phyloP scores from a whole-genome alignment of 2,113 vertebrate genomes.

The Toxotes jaculatrix region DNA sequence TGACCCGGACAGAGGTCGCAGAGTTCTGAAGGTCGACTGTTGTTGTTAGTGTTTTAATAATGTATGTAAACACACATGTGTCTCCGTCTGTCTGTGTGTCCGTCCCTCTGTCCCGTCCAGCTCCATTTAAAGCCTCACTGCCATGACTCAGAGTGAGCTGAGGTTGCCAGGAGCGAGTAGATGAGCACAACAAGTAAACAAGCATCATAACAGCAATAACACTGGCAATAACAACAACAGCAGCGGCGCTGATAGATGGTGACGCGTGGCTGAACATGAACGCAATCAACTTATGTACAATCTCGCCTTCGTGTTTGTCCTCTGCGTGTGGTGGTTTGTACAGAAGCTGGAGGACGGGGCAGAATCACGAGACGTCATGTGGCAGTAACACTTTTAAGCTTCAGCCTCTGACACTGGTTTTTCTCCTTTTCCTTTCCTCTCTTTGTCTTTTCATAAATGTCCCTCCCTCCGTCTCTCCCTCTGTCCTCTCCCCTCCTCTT shows the following conservation, averaged over 20 bases:
- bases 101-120: neutral
- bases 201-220: slow-evolving; percentile 23
- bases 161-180: slow-evolving; percentile 38
- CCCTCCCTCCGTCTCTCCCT: neutral
- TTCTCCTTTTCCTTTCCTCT: no score
- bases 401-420: neutral
- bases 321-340: neutral
- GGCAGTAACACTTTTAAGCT: neutral
- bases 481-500: neutral
- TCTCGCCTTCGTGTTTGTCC: neutral
- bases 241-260: neutral
- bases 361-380: neutral
- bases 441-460: neutral
- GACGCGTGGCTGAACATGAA: neutral
- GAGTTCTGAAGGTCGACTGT: no score
- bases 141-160: neutral
- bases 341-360: neutral
- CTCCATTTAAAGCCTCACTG: slow-evolving; percentile 1
- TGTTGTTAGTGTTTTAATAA: slow-evolving; percentile 15
- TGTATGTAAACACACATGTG: neutral
- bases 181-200: slow-evolving; percentile 45
- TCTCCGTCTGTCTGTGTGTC: neutral
- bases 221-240: neutral
- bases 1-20: no score
- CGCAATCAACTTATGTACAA: neutral